Percentiles rank a stretch among this genome's conserved stretches.
These are phyloP conservation scores for Pocillopora damicornis DNA, from an alignment of 64 coral and sea anemone species.

Conservation along the genomic window DNA sequence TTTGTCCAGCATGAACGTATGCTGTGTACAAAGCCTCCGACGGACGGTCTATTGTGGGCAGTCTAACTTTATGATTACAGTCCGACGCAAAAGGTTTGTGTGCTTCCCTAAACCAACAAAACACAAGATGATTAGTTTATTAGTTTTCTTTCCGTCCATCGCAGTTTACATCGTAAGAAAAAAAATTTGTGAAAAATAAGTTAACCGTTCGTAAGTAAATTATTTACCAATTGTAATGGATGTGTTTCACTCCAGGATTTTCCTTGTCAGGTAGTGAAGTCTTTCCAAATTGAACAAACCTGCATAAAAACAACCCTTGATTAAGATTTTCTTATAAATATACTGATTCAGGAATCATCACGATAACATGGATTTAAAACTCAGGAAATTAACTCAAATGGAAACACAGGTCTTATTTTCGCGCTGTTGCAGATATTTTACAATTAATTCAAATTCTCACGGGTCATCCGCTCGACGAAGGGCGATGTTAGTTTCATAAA, in stretches of 20 bases:
- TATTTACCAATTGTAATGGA: constrained; percentile 55
- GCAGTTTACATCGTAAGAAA: too few relatives aligned
- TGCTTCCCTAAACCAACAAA: constrained; percentile 46
- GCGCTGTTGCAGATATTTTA: too few relatives aligned
- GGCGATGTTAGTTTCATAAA: too few relatives aligned
- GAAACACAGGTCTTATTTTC: too few relatives aligned
- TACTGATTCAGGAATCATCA: too few relatives aligned
- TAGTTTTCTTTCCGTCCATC: neutral
- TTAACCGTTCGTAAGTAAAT: neutral
- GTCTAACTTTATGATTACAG: constrained; percentile 60
- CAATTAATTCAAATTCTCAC: too few relatives aligned
- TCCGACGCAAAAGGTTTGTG: constrained; percentile 69
- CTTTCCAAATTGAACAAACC: constrained; percentile 68
- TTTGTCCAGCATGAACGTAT: constrained; percentile 50
- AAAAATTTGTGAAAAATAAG: too few relatives aligned
- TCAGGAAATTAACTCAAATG: too few relatives aligned
- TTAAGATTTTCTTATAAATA: neutral
- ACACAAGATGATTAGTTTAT: neutral
- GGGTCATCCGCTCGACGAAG: too few relatives aligned
- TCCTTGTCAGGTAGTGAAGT: constrained; percentile 36
- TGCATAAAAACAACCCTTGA: neutral
- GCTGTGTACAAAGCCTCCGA: constrained; percentile 53
- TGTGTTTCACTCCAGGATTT: constrained; percentile 25
- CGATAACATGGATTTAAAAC: too few relatives aligned
- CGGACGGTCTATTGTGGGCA: constrained; percentile 55